These are phyloP conservation scores for Saccostrea cuccullata DNA, from an alignment of 1,140 invertebrate species.

Conservation along the genomic window DNA sequence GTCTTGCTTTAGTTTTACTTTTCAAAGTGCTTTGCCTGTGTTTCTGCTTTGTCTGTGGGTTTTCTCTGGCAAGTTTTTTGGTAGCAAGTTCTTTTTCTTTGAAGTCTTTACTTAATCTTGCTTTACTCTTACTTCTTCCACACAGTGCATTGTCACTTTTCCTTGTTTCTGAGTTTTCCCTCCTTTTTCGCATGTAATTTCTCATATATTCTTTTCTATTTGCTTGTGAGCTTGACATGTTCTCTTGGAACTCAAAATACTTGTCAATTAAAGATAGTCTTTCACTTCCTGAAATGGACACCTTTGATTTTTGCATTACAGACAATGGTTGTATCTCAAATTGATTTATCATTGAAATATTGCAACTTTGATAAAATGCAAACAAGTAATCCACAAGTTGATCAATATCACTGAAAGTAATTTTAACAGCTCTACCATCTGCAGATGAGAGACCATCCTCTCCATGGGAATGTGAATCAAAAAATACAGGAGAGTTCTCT, in stretches of 20 bases:
- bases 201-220: slow-evolving; percentile 35
- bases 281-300: not conserved
- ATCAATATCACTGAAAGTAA: slow-evolving; percentile 13
- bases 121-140: not conserved
- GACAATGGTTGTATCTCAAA: slow-evolving; percentile 39
- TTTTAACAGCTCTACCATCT: slow-evolving; percentile 30
- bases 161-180: slow-evolving; percentile 24
- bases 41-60: not conserved
- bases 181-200: slow-evolving; percentile 29
- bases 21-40: not conserved
- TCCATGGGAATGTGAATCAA: slow-evolving; percentile 40
- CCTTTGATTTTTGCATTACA: not conserved
- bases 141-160: not conserved
- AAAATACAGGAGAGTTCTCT: not conserved
- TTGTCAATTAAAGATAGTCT: slow-evolving; percentile 4
- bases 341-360: slow-evolving; percentile 2
- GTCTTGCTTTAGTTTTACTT: slow-evolving; percentile 27
- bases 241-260: slow-evolving; percentile 24
- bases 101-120: too few relatives aligned
- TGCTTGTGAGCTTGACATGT: slow-evolving; percentile 25
- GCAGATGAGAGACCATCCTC: slow-evolving; percentile 28
- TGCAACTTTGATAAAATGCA: slow-evolving; percentile 37
- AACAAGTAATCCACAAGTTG: not conserved
- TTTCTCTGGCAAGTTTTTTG: too few relatives aligned
- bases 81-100: too few relatives aligned